A percentile compares a stretch with the other conserved stretches of the same genome.
These are phyloP conservation scores for Leptatherina wallacei DNA, from an alignment of 2,797 vertebrate species.

Conservation along the genomic window DNA sequence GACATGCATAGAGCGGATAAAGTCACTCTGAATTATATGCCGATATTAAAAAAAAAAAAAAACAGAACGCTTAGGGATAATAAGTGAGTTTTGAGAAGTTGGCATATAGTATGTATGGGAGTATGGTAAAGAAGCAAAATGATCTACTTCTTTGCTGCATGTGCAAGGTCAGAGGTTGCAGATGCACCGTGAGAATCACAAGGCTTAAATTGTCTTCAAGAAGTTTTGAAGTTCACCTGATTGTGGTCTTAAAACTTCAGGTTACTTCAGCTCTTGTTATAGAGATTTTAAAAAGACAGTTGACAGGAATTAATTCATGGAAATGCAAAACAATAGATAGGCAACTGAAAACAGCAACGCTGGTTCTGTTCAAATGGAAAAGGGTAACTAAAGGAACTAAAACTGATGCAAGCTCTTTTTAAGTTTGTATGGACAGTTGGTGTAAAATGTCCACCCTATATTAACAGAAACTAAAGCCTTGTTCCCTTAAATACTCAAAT, in stretches of 20 bases:
- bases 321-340: background rate
- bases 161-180: conserved; percentile 1
- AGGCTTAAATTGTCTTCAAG: background rate
- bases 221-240: conserved; percentile 10
- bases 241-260: background rate
- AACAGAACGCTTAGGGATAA: conserved; percentile 44
- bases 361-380: background rate
- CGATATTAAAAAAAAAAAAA: conserved; percentile 36
- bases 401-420: too few relatives aligned
- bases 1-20: conserved; percentile 57
- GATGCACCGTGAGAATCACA: background rate
- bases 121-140: conserved; percentile 5
- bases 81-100: conserved; percentile 38
- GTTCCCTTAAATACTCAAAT: too few relatives aligned
- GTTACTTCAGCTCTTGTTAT: too few relatives aligned
- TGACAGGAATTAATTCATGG: background rate
- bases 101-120: conserved; percentile 31
- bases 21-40: conserved; percentile 44
- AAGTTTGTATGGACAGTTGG: too few relatives aligned
- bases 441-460: too few relatives aligned
- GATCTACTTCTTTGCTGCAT: conserved; percentile 13
- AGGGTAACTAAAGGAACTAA: too few relatives aligned
- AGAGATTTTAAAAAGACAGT: background rate
- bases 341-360: background rate
- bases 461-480: too few relatives aligned